Evolutionary conservation across 2,113 vertebrate genomes (phyloP).

Genomic region (Ictalurus punctatus): DNA sequence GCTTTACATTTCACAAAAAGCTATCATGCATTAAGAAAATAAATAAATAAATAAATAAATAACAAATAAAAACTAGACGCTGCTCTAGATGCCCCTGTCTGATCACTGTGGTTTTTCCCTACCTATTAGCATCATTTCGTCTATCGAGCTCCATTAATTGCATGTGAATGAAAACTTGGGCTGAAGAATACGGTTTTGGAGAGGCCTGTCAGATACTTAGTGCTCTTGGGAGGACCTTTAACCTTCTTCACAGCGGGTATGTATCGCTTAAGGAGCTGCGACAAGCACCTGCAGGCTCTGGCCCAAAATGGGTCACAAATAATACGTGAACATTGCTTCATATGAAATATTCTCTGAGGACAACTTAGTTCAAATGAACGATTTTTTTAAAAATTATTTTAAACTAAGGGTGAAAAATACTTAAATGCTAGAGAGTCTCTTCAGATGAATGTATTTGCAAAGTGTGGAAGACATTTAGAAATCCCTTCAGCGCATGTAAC

Average conservation of each 20-base stretch:
- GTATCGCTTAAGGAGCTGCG: conserved; percentile 73
- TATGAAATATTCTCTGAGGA: conserved; percentile 31
- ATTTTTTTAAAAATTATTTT: neutral
- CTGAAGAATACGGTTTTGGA: conserved; percentile 78
- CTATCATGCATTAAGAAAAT: neutral
- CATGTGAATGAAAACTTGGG: conserved; percentile 78
- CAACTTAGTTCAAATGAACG: neutral
- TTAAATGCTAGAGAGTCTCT: neutral
- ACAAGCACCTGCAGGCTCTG: conserved; percentile 76
- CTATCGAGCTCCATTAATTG: conserved; percentile 81
- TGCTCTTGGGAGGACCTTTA: conserved; percentile 80
- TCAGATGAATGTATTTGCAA: neutral
- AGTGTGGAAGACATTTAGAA: neutral
- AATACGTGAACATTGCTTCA: conserved; percentile 20
- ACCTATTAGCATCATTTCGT: conserved; percentile 83
- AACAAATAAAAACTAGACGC: neutral
- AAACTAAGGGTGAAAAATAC: neutral
- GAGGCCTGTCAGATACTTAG: conserved; percentile 80
- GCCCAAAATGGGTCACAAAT: conserved; percentile 63
- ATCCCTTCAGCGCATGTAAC: neutral
- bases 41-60: neutral
- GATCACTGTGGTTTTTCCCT: conserved; percentile 58
- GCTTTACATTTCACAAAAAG: neutral
- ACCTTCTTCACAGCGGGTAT: conserved; percentile 75
- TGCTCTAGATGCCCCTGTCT: conserved; percentile 7